Conservation (phyloP, 2,888 invertebrate genomes). For the Sipha maydis region DNA sequence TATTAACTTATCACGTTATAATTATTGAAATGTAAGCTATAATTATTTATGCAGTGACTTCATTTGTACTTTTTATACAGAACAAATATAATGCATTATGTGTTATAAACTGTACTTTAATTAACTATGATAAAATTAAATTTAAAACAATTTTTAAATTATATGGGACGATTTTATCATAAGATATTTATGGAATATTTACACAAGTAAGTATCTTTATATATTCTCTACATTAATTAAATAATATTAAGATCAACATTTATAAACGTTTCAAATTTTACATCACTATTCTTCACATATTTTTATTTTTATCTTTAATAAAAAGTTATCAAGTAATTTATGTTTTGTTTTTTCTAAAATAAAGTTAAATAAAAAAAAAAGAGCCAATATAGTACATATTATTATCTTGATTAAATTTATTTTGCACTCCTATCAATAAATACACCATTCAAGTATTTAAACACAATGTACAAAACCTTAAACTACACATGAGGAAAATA, state of each 20-base stretch:
- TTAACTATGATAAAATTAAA: neutral
- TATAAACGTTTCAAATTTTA: neutral
- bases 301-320: neutral
- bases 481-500: conserved; percentile 41
- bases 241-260: neutral
- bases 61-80: neutral
- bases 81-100: neutral
- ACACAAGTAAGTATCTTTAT: neutral
- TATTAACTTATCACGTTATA: neutral
- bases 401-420: conserved; percentile 20
- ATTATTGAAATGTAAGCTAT: neutral
- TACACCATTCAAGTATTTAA: conserved; percentile 34
- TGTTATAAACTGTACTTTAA: neutral
- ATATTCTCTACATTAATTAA: neutral
- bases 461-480: conserved; percentile 1
- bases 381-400: neutral
- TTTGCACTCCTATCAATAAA: conserved; percentile 19
- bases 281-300: neutral
- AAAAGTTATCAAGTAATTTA: neutral
- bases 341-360: neutral
- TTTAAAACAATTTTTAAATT: neutral
- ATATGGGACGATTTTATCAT: neutral
- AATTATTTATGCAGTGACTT: too few relatives aligned
- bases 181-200: neutral
- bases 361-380: neutral